Base-by-base conservation (phyloP, 2,797 vertebrate genomes). In the Cynodonichthys magdalenae region DNA sequence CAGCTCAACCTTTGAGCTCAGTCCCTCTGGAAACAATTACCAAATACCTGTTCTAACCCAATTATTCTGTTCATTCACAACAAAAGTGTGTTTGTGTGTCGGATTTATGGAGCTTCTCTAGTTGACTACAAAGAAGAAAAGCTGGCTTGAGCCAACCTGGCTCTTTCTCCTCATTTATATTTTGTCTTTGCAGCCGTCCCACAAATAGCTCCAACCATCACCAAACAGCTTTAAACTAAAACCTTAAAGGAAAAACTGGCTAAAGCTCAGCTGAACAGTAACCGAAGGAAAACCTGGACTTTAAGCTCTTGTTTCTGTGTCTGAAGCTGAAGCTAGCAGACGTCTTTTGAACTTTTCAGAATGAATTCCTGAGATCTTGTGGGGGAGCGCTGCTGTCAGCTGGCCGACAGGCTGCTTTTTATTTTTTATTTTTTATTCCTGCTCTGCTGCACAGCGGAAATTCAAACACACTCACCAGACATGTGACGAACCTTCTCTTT, bases 401-500 rank as follows among this genome's bases (percentile, higher is more conserved):
- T 60, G 74, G 24, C 61, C 15, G 36, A 39, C 11, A 39, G 61
- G 50, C 54, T 60, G 66, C 54, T 60, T 65, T 24, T 24, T 24
- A 24, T 24, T 24, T 24, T 24, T 24, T 24, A 24, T 3, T 24
- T 24, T 24, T 24, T 24, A 24, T 52, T 74, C 42, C 57, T 76
- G 77, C 75, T 84, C 59, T 9, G 52, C 48, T 80, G 80, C 72
- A 74, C 80, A 56, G 27, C 56, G 66, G 68, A 79, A 66, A 82
- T 81, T 41, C 39, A n/a, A 49, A 63, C 46, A 0, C 54, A 31
- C 57, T 50, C 52, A 57, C 41, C 46, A 67, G 47, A 69, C 53
- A 41, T 50, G 41, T 51, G 72, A 39, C 50, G 10, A 74, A 59
- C 47, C 34, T 31, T 44, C 11, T 36, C 59, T 18, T 41, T 29